A percentile compares a stretch with the other conserved stretches of the same genome.
Conservation (phyloP, 2,113 vertebrate genomes). For the Hydropotes inermis region DNA sequence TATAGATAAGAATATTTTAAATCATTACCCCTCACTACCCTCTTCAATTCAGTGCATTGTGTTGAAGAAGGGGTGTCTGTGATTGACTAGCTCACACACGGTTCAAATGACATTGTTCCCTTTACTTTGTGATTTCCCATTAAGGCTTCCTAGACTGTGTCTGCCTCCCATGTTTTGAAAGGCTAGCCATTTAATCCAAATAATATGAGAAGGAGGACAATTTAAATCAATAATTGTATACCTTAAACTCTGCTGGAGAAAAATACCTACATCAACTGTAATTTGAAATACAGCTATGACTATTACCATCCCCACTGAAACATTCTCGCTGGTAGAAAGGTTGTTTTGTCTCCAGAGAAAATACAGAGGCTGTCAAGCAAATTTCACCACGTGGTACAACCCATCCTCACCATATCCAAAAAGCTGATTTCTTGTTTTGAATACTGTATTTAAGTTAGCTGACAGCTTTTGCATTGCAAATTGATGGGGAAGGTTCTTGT, state of each 20-base stretch:
- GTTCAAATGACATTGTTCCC: neutral
- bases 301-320: neutral
- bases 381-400: neutral
- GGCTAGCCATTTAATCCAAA: slow-evolving; percentile 50
- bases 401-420: neutral
- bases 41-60: neutral
- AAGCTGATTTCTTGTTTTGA: slow-evolving; percentile 53
- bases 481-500: slow-evolving; percentile 36
- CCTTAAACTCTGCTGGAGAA: slow-evolving; percentile 25
- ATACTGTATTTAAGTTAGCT: slow-evolving; percentile 56
- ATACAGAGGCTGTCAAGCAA: slow-evolving; percentile 47
- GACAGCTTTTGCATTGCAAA: slow-evolving; percentile 60
- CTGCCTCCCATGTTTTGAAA: slow-evolving; percentile 41
- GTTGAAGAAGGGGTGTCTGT: neutral
- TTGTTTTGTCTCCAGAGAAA: slow-evolving; percentile 46
- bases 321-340: neutral
- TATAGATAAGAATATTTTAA: neutral
- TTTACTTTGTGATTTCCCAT: neutral
- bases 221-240: slow-evolving; percentile 59
- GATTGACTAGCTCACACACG: neutral
- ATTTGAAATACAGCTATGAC: slow-evolving; percentile 24
- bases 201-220: slow-evolving; percentile 3
- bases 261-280: slow-evolving; percentile 15
- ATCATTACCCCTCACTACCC: neutral
- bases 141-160: neutral